Conservation (phyloP, 2,888 invertebrate species). For the Xanthorhoe designata region DNA sequence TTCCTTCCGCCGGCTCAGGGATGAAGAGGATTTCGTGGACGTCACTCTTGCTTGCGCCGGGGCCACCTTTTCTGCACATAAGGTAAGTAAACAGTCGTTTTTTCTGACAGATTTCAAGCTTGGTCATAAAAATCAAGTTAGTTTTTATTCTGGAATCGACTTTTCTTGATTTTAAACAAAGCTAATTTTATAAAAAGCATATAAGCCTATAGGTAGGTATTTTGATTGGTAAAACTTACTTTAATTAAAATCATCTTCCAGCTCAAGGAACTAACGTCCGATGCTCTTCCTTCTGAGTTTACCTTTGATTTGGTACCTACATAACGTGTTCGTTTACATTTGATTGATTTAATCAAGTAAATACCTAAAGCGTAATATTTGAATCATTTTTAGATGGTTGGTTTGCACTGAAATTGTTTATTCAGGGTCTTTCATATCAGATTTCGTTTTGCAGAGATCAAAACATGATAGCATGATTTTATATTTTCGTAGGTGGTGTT, state of each 20-base stretch:
- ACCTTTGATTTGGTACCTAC: slow-evolving; percentile 16
- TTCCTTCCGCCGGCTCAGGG: slow-evolving; percentile 94
- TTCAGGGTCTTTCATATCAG: not conserved
- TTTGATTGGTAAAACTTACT: slow-evolving; percentile 7
- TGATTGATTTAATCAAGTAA: slow-evolving; percentile 15
- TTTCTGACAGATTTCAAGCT: not conserved
- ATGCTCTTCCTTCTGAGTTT: slow-evolving; percentile 4
- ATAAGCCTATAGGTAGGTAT: not conserved
- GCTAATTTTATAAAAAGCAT: not conserved
- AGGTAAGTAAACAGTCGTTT: slow-evolving; percentile 72
- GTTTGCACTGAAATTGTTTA: not conserved
- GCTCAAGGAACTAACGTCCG: slow-evolving; percentile 9
- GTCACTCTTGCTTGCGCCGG: slow-evolving; percentile 97
- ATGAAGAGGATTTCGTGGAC: slow-evolving; percentile 97
- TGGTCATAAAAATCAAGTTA: not conserved
- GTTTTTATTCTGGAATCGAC: not conserved
- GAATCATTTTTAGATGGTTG: not conserved
- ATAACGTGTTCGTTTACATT: slow-evolving; percentile 4
- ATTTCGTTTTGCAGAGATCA: not conserved
- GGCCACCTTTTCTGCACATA: slow-evolving; percentile 95
- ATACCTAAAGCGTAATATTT: not conserved
- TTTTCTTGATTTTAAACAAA: not conserved
- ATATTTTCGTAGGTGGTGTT: slow-evolving; percentile 86
- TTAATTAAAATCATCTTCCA: slow-evolving; percentile 6
- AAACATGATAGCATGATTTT: not conserved